These are phyloP conservation scores for Maconellicoccus hirsutus DNA, from an alignment of 1,140 invertebrate genomes.

Conservation along the genomic window DNA sequence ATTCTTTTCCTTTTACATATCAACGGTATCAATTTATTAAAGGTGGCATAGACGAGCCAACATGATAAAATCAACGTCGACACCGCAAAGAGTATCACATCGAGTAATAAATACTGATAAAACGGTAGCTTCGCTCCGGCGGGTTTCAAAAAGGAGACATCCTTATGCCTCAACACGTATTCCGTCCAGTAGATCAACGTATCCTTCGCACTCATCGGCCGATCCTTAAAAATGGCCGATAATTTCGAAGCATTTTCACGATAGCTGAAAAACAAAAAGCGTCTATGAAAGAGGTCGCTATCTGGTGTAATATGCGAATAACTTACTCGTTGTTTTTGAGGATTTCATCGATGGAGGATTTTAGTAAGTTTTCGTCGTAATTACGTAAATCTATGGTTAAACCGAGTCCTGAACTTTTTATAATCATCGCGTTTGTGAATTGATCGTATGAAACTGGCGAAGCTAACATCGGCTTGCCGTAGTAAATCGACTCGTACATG, in stretches of 20 bases:
- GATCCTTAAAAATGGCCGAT: constrained; percentile 34
- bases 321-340: not conserved
- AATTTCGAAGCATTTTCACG: constrained; percentile 24
- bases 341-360: not conserved
- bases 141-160: constrained; percentile 29
- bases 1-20: not conserved
- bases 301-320: not conserved
- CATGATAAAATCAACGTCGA: not conserved
- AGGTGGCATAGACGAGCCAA: not conserved
- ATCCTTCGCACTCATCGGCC: constrained; percentile 40
- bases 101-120: constrained; percentile 28
- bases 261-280: constrained; percentile 25
- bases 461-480: not conserved
- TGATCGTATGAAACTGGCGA: constrained; percentile 19
- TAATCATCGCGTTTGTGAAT: constrained; percentile 31
- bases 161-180: constrained; percentile 43
- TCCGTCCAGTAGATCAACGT: constrained; percentile 46
- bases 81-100: constrained; percentile 26
- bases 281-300: not conserved
- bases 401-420: not conserved
- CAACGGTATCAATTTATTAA: not conserved
- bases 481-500: constrained; percentile 25
- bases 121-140: constrained; percentile 23
- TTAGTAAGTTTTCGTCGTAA: not conserved
- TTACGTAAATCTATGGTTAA: not conserved